Evolutionary conservation across 2,113 vertebrate genomes (phyloP).

Genomic region (Saguinus imperator): DNA sequence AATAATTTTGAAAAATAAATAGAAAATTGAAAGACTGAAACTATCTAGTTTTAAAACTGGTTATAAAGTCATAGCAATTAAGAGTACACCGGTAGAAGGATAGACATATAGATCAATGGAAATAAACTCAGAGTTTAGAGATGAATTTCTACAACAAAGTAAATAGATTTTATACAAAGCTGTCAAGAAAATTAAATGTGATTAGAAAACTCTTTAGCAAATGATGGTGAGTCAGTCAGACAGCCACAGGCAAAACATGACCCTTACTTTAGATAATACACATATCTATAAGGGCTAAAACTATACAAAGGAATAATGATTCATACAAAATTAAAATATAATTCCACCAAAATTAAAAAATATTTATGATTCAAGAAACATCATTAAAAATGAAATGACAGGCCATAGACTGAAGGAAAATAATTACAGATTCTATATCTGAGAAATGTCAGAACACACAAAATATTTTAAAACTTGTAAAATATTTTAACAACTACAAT

Average conservation of each 20-base stretch:
- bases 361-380: neutral
- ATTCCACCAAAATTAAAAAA: neutral
- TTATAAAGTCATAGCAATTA: neutral
- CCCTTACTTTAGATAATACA: neutral
- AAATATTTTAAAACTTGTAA: neutral
- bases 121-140: neutral
- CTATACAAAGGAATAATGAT: neutral
- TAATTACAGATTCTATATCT: neutral
- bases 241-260: neutral
- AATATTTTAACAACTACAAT: no score
- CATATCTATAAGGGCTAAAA: neutral
- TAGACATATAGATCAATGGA: neutral
- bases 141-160: neutral
- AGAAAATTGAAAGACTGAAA: neutral
- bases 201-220: neutral
- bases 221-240: neutral
- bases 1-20: neutral
- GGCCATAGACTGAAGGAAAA: neutral
- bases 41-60: neutral
- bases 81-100: neutral
- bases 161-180: neutral
- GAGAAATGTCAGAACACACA: neutral
- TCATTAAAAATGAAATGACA: neutral
- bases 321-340: neutral
- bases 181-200: neutral